These are phyloP conservation scores for Gymnoscopelus microlampas DNA, from an alignment of 2,797 vertebrate genomes.

Conservation along the genomic window DNA sequence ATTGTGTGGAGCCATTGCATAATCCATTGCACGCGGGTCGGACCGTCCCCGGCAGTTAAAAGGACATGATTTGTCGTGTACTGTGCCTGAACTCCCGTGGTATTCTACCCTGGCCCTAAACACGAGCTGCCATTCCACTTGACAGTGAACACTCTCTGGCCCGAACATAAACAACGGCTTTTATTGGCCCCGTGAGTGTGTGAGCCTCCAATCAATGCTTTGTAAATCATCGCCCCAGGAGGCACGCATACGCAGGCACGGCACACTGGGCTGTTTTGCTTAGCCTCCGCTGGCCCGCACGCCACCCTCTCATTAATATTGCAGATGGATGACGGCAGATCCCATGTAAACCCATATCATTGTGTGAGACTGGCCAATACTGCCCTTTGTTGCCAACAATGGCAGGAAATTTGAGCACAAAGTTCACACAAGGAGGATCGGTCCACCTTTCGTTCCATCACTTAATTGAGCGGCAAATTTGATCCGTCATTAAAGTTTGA, in stretches of 20 bases:
- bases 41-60: constrained; percentile 61
- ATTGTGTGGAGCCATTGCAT: constrained; percentile 54
- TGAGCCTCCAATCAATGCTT: constrained; percentile 59
- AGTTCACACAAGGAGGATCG: constrained; percentile 21
- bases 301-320: constrained; percentile 40
- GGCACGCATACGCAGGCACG: neutral
- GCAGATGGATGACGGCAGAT: constrained; percentile 39
- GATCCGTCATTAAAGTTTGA: constrained; percentile 50
- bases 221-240: constrained; percentile 65
- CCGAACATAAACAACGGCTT: constrained; percentile 69
- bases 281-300: constrained; percentile 32
- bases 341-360: constrained; percentile 19
- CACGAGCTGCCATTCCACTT: constrained; percentile 59
- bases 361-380: neutral
- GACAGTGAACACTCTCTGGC: constrained; percentile 63
- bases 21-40: constrained; percentile 42
- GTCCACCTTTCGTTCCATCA: constrained; percentile 22
- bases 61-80: constrained; percentile 67
- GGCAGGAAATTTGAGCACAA: constrained; percentile 13
- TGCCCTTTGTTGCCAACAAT: constrained; percentile 24
- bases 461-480: constrained; percentile 38
- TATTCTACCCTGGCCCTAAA: constrained; percentile 60
- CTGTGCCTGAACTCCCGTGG: constrained; percentile 52
- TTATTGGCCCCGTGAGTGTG: constrained; percentile 64
- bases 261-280: neutral